A percentile compares a stretch with the other conserved stretches of the same genome.
Conservation (phyloP, 1,140 invertebrate species). For the Papilio xuthus region DNA sequence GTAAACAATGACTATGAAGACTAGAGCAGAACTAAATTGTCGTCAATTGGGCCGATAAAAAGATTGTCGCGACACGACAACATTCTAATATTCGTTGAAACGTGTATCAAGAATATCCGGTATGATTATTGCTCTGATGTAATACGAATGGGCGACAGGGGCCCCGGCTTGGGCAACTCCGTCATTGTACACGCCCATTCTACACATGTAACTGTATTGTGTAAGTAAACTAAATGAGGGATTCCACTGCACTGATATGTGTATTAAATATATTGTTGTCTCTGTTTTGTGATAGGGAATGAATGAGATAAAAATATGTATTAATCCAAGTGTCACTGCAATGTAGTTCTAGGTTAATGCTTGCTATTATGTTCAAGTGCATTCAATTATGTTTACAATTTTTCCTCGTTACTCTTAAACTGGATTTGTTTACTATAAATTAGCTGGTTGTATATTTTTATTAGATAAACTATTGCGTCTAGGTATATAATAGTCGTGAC, state of each 20-base stretch:
- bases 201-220: constrained; percentile 22
- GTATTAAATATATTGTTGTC: not conserved
- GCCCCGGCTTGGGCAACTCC: constrained; percentile 21
- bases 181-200: constrained; percentile 19
- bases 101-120: constrained; percentile 63
- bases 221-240: not conserved
- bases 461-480: not conserved
- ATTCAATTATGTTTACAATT: constrained; percentile 4
- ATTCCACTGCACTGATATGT: too few relatives aligned
- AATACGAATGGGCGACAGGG: constrained; percentile 41
- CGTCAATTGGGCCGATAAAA: constrained; percentile 48
- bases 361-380: not conserved
- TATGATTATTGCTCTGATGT: constrained; percentile 64
- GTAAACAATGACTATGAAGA: constrained; percentile 18
- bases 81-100: constrained; percentile 61
- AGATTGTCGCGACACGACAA: constrained; percentile 49
- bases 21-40: constrained; percentile 39
- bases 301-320: not conserved
- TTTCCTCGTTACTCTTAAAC: not conserved
- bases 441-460: not conserved
- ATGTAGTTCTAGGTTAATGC: too few relatives aligned
- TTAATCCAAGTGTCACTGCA: not conserved
- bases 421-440: not conserved
- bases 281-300: not conserved
- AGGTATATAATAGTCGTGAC: too few relatives aligned